These are phyloP conservation scores for Zosterops lateralis DNA, from an alignment of 2,113 vertebrate genomes.

Conservation along the genomic window DNA sequence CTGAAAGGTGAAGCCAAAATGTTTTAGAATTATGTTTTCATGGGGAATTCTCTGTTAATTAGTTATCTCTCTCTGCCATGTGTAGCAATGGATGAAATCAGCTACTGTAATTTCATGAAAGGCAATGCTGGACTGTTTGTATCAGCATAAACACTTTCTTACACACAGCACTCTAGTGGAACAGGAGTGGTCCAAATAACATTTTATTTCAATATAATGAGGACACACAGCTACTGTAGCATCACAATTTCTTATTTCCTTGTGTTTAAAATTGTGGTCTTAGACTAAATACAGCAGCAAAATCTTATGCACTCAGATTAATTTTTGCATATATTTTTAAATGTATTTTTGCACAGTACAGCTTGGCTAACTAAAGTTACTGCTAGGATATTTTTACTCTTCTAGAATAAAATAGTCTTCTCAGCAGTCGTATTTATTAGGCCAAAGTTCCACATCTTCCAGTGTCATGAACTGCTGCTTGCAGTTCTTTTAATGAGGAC, in stretches of 20 bases:
- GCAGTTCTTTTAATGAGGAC: constrained; percentile 25
- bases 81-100: constrained; percentile 60
- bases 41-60: constrained; percentile 70
- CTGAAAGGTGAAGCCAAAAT: constrained; percentile 68
- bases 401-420: background rate
- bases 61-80: constrained; percentile 65
- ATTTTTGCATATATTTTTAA: background rate
- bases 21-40: constrained; percentile 69
- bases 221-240: background rate
- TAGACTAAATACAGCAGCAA: background rate
- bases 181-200: constrained; percentile 9
- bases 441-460: background rate
- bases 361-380: background rate
- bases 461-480: background rate
- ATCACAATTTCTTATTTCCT: constrained; percentile 11
- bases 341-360: background rate
- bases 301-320: background rate
- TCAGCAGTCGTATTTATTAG: background rate
- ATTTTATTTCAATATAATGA: constrained; percentile 16
- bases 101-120: constrained; percentile 57
- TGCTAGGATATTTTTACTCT: background rate
- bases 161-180: background rate
- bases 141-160: constrained; percentile 29
- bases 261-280: background rate
- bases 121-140: constrained; percentile 22